Base-by-base conservation (phyloP, 2,797 vertebrate species). In the Gouania willdenowi region DNA sequence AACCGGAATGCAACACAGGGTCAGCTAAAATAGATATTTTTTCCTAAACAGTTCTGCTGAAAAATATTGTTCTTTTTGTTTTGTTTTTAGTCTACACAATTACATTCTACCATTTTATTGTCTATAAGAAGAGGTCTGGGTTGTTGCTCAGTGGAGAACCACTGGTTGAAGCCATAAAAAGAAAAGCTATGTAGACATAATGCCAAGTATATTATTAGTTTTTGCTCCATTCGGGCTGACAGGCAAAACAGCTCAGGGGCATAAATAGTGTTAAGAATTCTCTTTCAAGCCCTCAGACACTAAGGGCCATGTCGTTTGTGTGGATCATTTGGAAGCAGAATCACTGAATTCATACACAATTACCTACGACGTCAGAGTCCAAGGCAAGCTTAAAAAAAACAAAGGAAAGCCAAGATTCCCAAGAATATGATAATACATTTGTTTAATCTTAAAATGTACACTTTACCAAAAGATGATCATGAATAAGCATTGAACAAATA, bases 221-320 rank as follows among this genome's bases (percentile, higher is more conserved):
- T 63, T 51, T 66, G 53, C 23, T 50, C 58, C 59, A 71, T 38
- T 58, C 49, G 32, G 40, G 57, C 35, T 18, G 41, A 45, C 54
- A 76, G 46, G 30, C 61, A 66, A 80, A 83, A 78, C 61, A 61
- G 68, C 77, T 78, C 41, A 77, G 77, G 75, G 74, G 53, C 68
- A 78, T 37, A 30, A 37, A 68, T 72, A 57, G 47, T 50, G 53
- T 79, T 68, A 77, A 66, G 35, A 71, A 79, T 77, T 86, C 73
- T 44, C 70, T 82, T 84, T 80, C 50, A 82, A 78, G 67, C 29
- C 54, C 49, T 41, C 28, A 52, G 55, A 44, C 26, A 45, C 41
- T 66, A 33, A 49, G 40, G 21, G 26, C 38, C 48, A 42, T 2
- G 14, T 44, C 41, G 69, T 30, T 51, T 39, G 37, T 38, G 26